Evolutionary conservation across 2,888 invertebrate species (phyloP).

Genomic region (Hipparchia semele): DNA sequence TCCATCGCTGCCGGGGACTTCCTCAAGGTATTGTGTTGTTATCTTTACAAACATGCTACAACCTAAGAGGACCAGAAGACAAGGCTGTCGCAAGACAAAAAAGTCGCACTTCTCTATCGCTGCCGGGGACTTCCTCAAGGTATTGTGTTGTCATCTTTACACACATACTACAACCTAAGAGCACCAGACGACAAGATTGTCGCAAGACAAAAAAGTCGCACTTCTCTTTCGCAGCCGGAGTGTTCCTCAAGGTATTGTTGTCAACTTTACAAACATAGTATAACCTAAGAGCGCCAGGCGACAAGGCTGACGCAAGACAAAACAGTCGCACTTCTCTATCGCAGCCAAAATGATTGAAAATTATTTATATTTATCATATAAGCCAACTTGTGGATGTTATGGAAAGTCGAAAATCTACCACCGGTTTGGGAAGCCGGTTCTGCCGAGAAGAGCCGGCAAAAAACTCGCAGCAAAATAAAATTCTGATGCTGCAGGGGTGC

Average conservation of each 20-base stretch:
- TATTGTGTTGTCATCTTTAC: too few species aligned
- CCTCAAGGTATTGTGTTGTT: conserved; percentile 86
- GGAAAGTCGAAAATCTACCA: too few species aligned
- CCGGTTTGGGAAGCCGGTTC: too few species aligned
- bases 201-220: conserved; percentile 70
- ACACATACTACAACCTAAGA: too few species aligned
- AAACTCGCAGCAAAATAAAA: too few species aligned
- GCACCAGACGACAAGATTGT: too few species aligned
- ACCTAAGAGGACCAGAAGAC: neutral
- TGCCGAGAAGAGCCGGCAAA: too few species aligned
- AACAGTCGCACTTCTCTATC: neutral
- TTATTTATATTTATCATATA: too few species aligned
- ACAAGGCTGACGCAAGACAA: neutral
- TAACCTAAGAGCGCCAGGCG: neutral
- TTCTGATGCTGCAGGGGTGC: too few species aligned
- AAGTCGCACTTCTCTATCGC: neutral
- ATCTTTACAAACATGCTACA: neutral
- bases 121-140: too few species aligned
- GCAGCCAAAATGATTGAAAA: too few species aligned
- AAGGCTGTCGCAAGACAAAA: neutral
- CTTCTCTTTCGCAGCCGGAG: conserved; percentile 98
- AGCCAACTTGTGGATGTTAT: too few species aligned
- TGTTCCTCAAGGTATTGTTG: conserved; percentile 92
- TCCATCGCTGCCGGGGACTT: conserved; percentile 99
- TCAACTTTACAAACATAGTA: neutral